Evolutionary conservation across 2,888 invertebrate species (phyloP).

Genomic region (Heliconius ethilla): DNA sequence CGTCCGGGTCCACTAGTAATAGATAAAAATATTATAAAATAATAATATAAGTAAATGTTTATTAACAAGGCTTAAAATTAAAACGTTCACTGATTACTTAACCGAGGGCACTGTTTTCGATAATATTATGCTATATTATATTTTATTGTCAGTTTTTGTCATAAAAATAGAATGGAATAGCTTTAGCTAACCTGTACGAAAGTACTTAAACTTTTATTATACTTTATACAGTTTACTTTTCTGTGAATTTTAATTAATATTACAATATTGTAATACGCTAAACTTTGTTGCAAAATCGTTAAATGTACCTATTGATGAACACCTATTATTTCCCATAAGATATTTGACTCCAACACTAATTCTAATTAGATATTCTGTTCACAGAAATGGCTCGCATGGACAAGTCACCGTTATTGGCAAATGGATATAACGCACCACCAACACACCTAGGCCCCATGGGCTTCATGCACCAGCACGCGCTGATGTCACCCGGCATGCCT

Average conservation of each 20-base stretch:
- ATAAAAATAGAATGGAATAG: conserved; percentile 5
- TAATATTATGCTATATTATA: not conserved
- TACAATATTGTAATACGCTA: not conserved
- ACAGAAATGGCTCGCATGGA: conserved; percentile 94
- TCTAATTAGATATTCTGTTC: conserved; percentile 51
- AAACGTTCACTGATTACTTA: not conserved
- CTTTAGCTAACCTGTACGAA: not conserved
- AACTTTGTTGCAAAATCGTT: conserved; percentile 6
- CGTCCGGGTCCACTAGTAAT: no score
- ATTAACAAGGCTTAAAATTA: no score
- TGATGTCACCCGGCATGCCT: conserved; percentile 94
- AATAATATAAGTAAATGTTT: no score
- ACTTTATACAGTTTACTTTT: conserved; percentile 16
- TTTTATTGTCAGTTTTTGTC: conserved; percentile 11
- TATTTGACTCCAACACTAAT: conserved; percentile 9
- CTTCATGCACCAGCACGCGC: conserved; percentile 95
- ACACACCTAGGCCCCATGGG: conserved; percentile 96
- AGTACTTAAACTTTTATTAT: conserved; percentile 13
- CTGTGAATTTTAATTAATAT: conserved; percentile 18
- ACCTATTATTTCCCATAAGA: conserved; percentile 3
- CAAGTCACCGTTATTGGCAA: conserved; percentile 94
- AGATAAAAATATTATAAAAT: no score
- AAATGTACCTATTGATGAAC: not conserved
- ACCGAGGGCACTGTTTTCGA: not conserved
- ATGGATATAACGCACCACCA: conserved; percentile 97